Percentiles rank a stretch among this genome's conserved stretches.
phyloP scores from a whole-genome alignment of 2,888 invertebrate genomes.

The Resseliella maxima region DNA sequence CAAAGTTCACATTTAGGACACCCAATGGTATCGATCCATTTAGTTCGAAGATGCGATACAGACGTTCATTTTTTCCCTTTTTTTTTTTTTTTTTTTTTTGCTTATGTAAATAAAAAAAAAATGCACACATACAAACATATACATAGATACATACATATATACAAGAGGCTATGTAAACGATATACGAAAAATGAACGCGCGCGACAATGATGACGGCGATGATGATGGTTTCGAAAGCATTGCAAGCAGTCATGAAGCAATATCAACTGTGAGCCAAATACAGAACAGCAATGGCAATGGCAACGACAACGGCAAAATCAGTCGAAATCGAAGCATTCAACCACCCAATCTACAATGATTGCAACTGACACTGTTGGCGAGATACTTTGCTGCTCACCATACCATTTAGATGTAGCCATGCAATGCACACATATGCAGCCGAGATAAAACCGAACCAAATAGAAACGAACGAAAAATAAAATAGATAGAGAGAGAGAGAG shows the following conservation, averaged over 20 bases:
- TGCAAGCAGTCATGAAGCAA: conserved; percentile 19
- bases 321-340: conserved; percentile 53
- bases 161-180: neutral
- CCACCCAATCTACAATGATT: conserved; percentile 53
- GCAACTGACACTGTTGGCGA: conserved; percentile 49
- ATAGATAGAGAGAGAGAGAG: too few species aligned
- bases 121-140: neutral
- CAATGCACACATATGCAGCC: conserved; percentile 35
- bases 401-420: conserved; percentile 12
- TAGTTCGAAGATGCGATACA: conserved; percentile 50
- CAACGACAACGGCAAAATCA: neutral
- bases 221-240: conserved; percentile 6
- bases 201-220: conserved; percentile 43
- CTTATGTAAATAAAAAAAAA: conserved; percentile 27
- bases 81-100: neutral
- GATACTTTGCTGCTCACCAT: conserved; percentile 46
- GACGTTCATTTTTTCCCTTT: conserved; percentile 18
- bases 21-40: conserved; percentile 56
- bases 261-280: conserved; percentile 1
- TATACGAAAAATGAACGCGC: conserved; percentile 26
- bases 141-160: neutral
- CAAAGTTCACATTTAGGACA: conserved; percentile 56
- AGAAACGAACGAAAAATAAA: neutral
- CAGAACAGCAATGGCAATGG: neutral
- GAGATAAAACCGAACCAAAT: conserved; percentile 24